Base-by-base conservation (phyloP, 2,113 vertebrate genomes). In the Himantopus leucocephalus region DNA sequence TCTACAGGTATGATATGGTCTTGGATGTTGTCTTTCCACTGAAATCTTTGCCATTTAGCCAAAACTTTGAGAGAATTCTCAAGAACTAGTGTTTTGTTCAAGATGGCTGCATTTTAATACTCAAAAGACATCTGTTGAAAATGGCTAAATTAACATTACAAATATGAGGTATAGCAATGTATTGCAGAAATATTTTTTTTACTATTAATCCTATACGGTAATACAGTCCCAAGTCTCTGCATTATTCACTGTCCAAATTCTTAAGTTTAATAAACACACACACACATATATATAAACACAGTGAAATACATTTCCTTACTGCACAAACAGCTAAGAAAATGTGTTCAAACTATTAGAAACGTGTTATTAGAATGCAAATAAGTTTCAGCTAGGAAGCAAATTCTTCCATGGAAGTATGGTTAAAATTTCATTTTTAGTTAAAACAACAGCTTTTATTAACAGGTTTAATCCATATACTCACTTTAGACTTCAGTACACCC, bases 401-500 rank as follows among this genome's bases (percentile, higher is more conserved):
- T 70, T 87, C 14, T 94, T 87, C n/a, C 35, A 37, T 21, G 4
- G 37, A 72, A 34, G 50, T 16, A 78, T 2, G 2, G 7, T 29
- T 80, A 62, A 63, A 58, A 30, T 34, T 39, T 62, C 0, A 52
- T 47, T 67, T 93, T 85, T 53, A 58, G 9, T 62, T 70, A 83
- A 88, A 56, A 4, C 5, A 64, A 45, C 30, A 74, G 19, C 37
- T 94, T 93, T 76, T 71, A 43, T 43, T 87, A 50, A 59, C 6
- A 70, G 16, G 5, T 90, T 86, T 84, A 37, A 81, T 67, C 60
- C 41, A 71, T 50, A 81, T 70, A 96, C 96, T 41, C 96, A 99
- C 98, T 98, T 98, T 98, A 89, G 97, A 93, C n/a, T 98, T 97
- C 56, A 99, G 94, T 77, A 97, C 79, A 87, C 88, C 94, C 93